Base-by-base conservation (phyloP, 2,113 vertebrate species). In the Elanus axillaris region DNA sequence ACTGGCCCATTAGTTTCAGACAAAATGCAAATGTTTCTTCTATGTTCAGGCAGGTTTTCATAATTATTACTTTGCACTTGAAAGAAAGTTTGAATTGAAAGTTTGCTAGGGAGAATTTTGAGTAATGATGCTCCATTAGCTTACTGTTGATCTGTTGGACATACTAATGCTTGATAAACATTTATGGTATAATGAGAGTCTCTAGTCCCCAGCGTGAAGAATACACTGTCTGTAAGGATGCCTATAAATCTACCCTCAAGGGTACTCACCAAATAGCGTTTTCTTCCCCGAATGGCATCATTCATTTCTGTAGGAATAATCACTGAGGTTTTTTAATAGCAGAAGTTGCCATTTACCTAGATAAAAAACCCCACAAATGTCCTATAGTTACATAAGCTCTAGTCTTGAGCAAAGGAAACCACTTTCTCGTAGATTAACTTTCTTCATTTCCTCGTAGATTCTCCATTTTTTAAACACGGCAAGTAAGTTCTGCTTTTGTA, bases 241-340 rank as follows among this genome's bases (percentile, higher is more conserved):
- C 18, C 40, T 79, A 27, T 71, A 88, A 76, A n/a, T 89, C 36
- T 67, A 23, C 34, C 29, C 14, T 78, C 12, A 85, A 81, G 64
- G 31, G 67, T 81, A 59, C 63, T 18, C 31, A 48, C 18, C 36
- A 55, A 81, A 63, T 55, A 10, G 0, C n/a, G n/a, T 88, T 59
- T 86, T 75, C 38, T 74, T 82, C 42, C 32, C 16, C 16, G 19
- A 85, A 60, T 42, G 25, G 1, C 55, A 23, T 64, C 3, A 0
- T 74, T 93, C 10, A 48, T 92, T 95, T 96, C 80, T 88, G 20
- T 71, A 42, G n/a, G 34, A 50, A 8, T 94, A 91, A 86, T 83
- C 47, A 74, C 31, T 38, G 22, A 48, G 27, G 48, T 56, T 52
- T 81, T 78, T 92, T 74, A 73, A 66, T 58, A 77, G 21, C 27